Conservation (phyloP, 2,888 invertebrate species). For the Agrotis puta region DNA sequence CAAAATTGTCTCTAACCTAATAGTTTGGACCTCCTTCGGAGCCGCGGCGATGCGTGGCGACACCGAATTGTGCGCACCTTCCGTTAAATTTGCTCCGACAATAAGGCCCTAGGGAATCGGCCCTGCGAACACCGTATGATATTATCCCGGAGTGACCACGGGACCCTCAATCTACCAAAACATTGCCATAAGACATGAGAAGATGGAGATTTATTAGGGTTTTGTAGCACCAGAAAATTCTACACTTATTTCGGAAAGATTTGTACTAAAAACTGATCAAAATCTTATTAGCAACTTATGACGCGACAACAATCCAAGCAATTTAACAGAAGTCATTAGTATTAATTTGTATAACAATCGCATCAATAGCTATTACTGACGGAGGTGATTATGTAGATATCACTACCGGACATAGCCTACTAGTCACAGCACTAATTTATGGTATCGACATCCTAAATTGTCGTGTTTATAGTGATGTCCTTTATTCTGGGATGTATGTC, state of each 20-base stretch:
- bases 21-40: slow-evolving; percentile 52
- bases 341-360: slow-evolving; percentile 35
- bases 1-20: slow-evolving; percentile 59
- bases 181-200: slow-evolving; percentile 59
- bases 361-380: slow-evolving; percentile 28
- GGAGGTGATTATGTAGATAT: slow-evolving; percentile 47
- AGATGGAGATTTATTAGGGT: slow-evolving; percentile 6
- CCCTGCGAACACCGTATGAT: slow-evolving; percentile 72
- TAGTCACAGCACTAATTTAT: slow-evolving; percentile 53
- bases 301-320: background rate
- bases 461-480: slow-evolving; percentile 48
- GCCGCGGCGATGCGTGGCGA: slow-evolving; percentile 63
- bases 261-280: background rate
- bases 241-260: background rate
- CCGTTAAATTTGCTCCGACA: slow-evolving; percentile 82
- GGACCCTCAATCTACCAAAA: slow-evolving; percentile 72
- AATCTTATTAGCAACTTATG: slow-evolving; percentile 7
- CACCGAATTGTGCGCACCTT: slow-evolving; percentile 70
- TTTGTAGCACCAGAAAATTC: background rate
- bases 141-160: slow-evolving; percentile 78
- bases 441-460: slow-evolving; percentile 51
- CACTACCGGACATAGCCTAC: slow-evolving; percentile 45
- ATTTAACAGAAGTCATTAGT: slow-evolving; percentile 7
- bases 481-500: slow-evolving; percentile 51
- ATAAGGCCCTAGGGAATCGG: slow-evolving; percentile 73